These are phyloP conservation scores for Myopa tessellatipennis DNA, from an alignment of 2,888 invertebrate species.

Conservation along the genomic window DNA sequence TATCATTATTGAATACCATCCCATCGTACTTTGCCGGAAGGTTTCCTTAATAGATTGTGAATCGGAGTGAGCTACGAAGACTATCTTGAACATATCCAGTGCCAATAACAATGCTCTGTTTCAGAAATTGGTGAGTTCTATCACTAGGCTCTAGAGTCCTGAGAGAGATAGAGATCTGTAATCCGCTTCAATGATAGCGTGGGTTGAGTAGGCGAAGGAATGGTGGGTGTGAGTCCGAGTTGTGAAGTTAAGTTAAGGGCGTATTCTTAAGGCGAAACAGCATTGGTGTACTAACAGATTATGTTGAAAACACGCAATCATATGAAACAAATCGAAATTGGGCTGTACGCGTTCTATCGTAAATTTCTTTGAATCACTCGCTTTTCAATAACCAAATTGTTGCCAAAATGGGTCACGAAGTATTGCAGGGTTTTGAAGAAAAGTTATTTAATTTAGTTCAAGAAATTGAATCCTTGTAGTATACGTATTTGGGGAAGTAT, in stretches of 20 bases:
- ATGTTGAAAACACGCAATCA: neutral
- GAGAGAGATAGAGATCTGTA: too few species aligned
- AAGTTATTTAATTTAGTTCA: neutral
- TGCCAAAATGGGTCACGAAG: neutral
- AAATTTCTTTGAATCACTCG: neutral
- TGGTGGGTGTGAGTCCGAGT: too few species aligned
- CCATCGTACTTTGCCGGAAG: too few species aligned
- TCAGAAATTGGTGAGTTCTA: too few species aligned
- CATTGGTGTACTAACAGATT: constrained; percentile 10
- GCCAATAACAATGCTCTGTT: too few species aligned
- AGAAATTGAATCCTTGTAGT: neutral
- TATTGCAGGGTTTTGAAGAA: neutral
- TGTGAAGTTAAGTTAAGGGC: neutral
- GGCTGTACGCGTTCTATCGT: neutral
- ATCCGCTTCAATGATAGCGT: too few species aligned
- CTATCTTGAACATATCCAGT: too few species aligned
- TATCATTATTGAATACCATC: too few species aligned
- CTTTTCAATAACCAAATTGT: neutral
- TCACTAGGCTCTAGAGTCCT: too few species aligned
- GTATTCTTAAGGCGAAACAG: constrained; percentile 19
- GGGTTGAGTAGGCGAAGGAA: too few species aligned
- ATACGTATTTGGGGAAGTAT: neutral
- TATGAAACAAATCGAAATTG: neutral
- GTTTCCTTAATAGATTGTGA: too few species aligned
- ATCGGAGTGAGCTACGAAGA: too few species aligned